Conservation (phyloP, 2,797 vertebrate species). For the Gallinago stenura region DNA sequence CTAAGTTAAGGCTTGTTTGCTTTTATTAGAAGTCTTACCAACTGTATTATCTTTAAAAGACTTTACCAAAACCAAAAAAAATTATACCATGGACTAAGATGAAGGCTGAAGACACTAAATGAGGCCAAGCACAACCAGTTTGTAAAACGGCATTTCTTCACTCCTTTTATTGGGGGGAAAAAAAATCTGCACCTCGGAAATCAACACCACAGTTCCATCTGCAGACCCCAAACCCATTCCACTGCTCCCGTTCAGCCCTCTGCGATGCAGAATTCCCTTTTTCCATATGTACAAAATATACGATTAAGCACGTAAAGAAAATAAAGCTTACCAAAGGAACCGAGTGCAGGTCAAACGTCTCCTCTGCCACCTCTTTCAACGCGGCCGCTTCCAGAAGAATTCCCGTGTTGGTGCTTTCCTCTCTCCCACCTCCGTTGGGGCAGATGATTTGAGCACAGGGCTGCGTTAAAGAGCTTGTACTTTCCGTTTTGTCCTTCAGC, state of each 20-base stretch:
- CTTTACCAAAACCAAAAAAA: background rate
- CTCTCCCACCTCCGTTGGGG: background rate
- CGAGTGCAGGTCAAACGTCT: background rate
- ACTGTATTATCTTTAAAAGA: background rate
- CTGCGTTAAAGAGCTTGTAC: background rate
- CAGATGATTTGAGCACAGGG: background rate
- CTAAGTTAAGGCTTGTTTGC: background rate
- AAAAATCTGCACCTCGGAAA: background rate
- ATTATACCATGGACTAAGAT: background rate
- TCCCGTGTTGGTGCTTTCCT: background rate
- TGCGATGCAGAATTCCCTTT: background rate
- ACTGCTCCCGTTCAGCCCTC: background rate
- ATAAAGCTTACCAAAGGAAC: conserved; percentile 62
- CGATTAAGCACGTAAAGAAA: background rate
- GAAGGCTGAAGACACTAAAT: background rate
- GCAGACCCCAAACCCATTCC: background rate
- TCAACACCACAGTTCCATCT: background rate
- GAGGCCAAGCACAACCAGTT: background rate
- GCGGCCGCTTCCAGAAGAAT: background rate
- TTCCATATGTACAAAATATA: background rate
- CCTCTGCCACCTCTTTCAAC: background rate
- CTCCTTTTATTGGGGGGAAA: background rate
- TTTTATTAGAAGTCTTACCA: background rate
- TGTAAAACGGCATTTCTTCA: background rate
- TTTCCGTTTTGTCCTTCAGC: conserved; percentile 25